phyloP scores from a whole-genome alignment of 2,888 invertebrate genomes.

The Cotesia congregata region DNA sequence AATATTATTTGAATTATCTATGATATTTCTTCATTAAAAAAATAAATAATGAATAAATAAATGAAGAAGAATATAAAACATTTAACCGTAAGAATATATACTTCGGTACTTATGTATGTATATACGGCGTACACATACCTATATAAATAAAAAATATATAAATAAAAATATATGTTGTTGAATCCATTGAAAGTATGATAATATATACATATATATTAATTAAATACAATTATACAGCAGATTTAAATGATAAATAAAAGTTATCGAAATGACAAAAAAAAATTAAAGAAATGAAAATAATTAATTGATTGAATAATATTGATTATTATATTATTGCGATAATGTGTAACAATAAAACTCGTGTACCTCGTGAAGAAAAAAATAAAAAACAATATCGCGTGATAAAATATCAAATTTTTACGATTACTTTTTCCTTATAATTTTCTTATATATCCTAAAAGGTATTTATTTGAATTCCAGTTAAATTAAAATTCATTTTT shows the following conservation, averaged over 20 bases:
- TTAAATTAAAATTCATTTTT: too few relatives aligned
- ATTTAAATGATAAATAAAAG: conserved; percentile 48
- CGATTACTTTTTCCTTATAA: neutral
- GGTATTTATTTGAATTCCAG: too few relatives aligned
- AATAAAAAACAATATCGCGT: conserved; percentile 52
- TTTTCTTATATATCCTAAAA: neutral
- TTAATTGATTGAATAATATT: conserved; percentile 50
- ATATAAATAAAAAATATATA: conserved; percentile 65
- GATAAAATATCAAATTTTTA: neutral
- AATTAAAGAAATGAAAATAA: neutral
- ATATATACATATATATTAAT: conserved; percentile 56
- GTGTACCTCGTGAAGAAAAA: conserved; percentile 67
- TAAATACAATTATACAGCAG: conserved; percentile 57
- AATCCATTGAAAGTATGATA: conserved; percentile 70
- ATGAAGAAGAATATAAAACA: conserved; percentile 53
- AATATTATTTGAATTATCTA: conserved; percentile 31
- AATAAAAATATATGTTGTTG: conserved; percentile 69
- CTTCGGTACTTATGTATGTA: conserved; percentile 66
- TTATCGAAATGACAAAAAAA: conserved; percentile 42
- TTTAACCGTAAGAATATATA: conserved; percentile 62
- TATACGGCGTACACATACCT: conserved; percentile 55
- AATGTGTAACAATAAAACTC: conserved; percentile 66
- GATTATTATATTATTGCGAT: conserved; percentile 62
- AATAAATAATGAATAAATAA: conserved; percentile 9
- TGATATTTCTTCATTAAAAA: conserved; percentile 14